Conservation (phyloP, 1,140 invertebrate species). For the Lepidurus packardi region DNA sequence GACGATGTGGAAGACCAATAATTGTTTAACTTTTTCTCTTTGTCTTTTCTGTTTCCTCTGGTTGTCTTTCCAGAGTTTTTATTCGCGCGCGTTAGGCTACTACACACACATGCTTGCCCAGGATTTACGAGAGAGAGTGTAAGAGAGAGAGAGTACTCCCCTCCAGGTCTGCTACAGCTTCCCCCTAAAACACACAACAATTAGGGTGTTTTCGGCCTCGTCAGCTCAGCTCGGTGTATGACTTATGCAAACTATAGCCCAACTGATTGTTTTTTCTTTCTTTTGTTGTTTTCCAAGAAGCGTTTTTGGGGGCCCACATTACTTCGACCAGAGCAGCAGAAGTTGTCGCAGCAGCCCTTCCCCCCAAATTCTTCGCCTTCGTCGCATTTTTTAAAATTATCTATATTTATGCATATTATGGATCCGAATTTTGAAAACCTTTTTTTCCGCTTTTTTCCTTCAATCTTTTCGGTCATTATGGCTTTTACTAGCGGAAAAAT, state of each 20-base stretch:
- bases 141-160: background rate
- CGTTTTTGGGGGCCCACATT: constrained; percentile 19
- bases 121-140: constrained; percentile 3
- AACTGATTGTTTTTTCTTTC: constrained; percentile 23
- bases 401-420: too few species aligned
- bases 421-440: too few species aligned
- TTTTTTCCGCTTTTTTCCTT: too few species aligned
- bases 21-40: constrained; percentile 2
- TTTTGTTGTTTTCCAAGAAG: constrained; percentile 25
- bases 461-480: too few species aligned
- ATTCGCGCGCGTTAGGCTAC: constrained; percentile 15
- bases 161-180: background rate
- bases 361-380: background rate
- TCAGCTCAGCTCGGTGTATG: background rate
- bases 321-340: background rate
- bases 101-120: background rate
- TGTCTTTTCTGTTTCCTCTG: constrained; percentile 19
- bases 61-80: constrained; percentile 13
- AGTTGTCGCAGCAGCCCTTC: background rate
- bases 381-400: background rate
- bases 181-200: background rate
- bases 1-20: background rate
- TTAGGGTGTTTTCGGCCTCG: background rate
- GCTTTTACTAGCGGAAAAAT: too few species aligned
- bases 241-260: background rate